Percentiles rank a stretch among this genome's conserved stretches.
Evolutionary conservation across 2,888 invertebrate genomes (phyloP).

Genomic region (Tetheella fluctuosa): DNA sequence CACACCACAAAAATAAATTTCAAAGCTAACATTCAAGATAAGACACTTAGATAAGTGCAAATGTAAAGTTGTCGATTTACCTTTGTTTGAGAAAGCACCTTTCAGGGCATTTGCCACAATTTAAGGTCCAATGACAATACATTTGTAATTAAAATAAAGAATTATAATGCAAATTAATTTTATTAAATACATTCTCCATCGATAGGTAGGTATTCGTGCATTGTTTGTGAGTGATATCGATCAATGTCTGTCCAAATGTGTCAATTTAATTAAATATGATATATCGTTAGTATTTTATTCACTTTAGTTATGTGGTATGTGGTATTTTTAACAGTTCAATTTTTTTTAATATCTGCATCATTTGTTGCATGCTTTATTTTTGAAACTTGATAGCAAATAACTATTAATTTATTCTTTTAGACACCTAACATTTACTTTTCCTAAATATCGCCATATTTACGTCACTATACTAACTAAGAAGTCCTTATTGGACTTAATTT

Average conservation of each 20-base stretch:
- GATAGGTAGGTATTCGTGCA: neutral
- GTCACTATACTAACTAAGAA: too few species aligned
- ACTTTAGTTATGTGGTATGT: too few species aligned
- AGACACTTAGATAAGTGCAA: slow-evolving; percentile 21
- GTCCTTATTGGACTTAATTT: neutral
- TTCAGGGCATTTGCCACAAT: slow-evolving; percentile 52
- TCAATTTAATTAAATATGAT: slow-evolving; percentile 29
- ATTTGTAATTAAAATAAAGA: slow-evolving; percentile 55
- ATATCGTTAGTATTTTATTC: slow-evolving; percentile 18
- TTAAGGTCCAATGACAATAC: slow-evolving; percentile 51
- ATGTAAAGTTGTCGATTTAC: slow-evolving; percentile 31
- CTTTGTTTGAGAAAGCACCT: slow-evolving; percentile 59
- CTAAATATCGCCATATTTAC: neutral
- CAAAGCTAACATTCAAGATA: neutral
- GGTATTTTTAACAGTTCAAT: neutral
- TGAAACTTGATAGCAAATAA: too few species aligned
- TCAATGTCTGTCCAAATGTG: slow-evolving; percentile 35
- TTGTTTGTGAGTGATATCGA: slow-evolving; percentile 20
- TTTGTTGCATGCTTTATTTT: too few species aligned
- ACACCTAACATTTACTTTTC: too few species aligned
- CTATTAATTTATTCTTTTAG: too few species aligned
- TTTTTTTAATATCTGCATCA: too few species aligned
- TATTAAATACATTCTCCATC: slow-evolving; percentile 14
- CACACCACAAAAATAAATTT: neutral
- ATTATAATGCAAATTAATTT: slow-evolving; percentile 30